Conservation (phyloP, 2,797 vertebrate genomes). For the Enteromius trimaculatus region DNA sequence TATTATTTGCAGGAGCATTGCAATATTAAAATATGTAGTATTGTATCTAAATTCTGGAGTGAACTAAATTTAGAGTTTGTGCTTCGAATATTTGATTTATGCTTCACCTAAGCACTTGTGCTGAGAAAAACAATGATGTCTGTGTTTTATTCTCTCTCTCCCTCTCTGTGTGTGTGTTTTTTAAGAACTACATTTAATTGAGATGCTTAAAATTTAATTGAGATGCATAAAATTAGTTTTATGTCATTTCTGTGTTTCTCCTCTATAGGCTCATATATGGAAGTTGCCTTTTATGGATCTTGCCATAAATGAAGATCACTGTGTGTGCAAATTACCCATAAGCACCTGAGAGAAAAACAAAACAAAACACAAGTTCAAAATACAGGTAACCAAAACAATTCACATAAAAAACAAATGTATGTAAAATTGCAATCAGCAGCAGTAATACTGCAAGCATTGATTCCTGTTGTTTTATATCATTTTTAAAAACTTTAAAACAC, state of each 20-base stretch:
- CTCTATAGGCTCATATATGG: background rate
- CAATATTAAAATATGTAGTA: background rate
- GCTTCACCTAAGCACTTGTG: background rate
- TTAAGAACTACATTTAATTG: background rate
- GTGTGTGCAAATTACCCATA: background rate
- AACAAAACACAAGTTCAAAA: background rate
- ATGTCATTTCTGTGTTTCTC: background rate
- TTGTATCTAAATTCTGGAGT: background rate
- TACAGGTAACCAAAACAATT: background rate
- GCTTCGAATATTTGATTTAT: constrained; percentile 22
- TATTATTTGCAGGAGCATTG: background rate
- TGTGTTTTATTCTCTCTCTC: background rate
- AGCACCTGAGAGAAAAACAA: background rate
- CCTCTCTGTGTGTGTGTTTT: background rate
- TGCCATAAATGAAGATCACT: background rate
- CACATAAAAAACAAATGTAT: background rate
- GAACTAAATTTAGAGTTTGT: constrained; percentile 19
- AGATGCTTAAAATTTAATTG: constrained; percentile 9
- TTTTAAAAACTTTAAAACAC: background rate
- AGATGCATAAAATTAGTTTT: background rate
- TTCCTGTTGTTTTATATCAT: background rate
- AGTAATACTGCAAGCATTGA: background rate
- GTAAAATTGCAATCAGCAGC: background rate
- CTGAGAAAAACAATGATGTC: background rate
- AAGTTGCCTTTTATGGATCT: background rate